phyloP scores from a whole-genome alignment of 2,888 invertebrate genomes.

The Zygogramma bicolorata region DNA sequence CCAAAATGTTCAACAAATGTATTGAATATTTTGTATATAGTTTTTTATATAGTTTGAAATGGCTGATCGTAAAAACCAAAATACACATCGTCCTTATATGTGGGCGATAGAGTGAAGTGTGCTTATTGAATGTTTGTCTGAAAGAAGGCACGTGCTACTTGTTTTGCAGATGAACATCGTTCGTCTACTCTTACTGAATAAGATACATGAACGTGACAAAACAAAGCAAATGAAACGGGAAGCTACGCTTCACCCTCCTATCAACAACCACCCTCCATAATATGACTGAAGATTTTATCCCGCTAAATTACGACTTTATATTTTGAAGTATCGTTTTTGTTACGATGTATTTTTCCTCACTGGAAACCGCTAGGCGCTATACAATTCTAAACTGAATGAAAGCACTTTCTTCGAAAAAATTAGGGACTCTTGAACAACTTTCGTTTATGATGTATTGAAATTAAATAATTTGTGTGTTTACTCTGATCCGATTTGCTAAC shows the following conservation, averaged over 20 bases:
- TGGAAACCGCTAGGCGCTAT: no score
- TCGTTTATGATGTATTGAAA: no score
- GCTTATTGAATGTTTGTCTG: constrained; percentile 63
- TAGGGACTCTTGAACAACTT: no score
- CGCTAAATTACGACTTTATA: constrained; percentile 9
- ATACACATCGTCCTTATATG: neutral
- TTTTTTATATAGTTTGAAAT: no score
- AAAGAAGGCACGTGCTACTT: constrained; percentile 63
- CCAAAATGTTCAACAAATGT: no score
- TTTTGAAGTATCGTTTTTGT: neutral
- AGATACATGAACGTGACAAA: constrained; percentile 52
- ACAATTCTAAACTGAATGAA: no score
- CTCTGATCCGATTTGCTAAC: no score
- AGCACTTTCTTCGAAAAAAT: no score
- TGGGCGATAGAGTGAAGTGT: constrained; percentile 45
- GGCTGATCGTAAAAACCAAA: neutral
- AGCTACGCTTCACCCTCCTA: constrained; percentile 44
- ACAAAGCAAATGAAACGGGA: constrained; percentile 53
- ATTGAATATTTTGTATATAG: no score
- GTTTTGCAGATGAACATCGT: constrained; percentile 44
- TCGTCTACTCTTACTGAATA: constrained; percentile 34
- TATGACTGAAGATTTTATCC: constrained; percentile 19
- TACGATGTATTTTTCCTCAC: neutral
- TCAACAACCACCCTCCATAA: constrained; percentile 34
- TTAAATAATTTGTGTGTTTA: no score